A percentile compares a stretch with the other conserved stretches of the same genome.
phyloP scores from a whole-genome alignment of 2,113 vertebrate genomes.

The Passer montanus region DNA sequence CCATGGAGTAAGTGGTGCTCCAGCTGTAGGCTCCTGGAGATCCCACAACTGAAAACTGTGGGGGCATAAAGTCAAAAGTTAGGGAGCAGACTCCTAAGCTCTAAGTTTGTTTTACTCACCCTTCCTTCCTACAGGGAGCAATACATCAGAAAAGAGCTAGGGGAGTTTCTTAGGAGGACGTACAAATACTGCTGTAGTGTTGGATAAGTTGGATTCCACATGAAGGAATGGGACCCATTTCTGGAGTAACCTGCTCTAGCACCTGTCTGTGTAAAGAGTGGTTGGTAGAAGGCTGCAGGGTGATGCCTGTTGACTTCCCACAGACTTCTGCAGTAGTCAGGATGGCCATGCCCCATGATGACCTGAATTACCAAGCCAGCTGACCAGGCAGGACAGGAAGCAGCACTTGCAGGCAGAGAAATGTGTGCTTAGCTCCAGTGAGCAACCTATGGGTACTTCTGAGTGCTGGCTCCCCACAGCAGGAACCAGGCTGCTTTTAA shows the following conservation, averaged over 20 bases:
- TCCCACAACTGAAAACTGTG: neutral
- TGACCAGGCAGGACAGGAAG: neutral
- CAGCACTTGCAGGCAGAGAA: neutral
- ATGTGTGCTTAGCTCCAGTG: neutral
- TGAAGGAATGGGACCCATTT: accelerated
- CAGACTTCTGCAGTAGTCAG: neutral
- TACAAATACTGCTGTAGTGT: neutral
- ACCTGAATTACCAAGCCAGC: neutral
- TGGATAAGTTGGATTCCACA: neutral
- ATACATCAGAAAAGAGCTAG: neutral
- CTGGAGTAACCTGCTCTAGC: neutral
- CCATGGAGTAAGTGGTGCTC: neutral
- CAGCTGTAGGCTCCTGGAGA: neutral
- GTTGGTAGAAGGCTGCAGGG: neutral
- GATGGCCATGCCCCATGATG: neutral
- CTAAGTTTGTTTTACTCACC: neutral
- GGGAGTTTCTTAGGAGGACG: neutral
- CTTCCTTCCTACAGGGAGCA: neutral
- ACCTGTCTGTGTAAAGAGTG: neutral
- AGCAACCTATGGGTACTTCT: neutral
- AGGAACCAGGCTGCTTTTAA: neutral
- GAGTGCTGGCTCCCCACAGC: neutral
- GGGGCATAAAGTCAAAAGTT: neutral
- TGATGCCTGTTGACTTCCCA: neutral
- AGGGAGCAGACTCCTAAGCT: neutral